Evolutionary conservation across 2,797 vertebrate species (phyloP).

Genomic region (Vespertilio murinus): DNA sequence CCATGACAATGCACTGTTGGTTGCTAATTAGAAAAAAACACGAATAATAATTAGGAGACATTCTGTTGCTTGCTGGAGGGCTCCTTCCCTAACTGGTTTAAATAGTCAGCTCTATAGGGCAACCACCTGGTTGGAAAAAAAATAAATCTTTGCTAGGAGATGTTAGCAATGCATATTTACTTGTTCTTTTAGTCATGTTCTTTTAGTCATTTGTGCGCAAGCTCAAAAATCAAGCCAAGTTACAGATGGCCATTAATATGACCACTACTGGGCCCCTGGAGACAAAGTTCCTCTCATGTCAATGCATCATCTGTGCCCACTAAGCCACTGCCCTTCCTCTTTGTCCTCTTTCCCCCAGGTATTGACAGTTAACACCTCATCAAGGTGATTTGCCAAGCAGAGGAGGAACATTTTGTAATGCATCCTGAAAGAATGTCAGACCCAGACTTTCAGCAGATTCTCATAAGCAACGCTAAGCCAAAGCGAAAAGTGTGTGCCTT

Average conservation of each 20-base stretch:
- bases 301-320: neutral
- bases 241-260: neutral
- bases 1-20: neutral
- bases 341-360: neutral
- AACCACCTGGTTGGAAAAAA: neutral
- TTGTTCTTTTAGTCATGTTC: slow-evolving; percentile 51
- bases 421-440: neutral
- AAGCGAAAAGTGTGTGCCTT: neutral
- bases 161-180: slow-evolving; percentile 10
- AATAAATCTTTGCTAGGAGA: slow-evolving; percentile 28
- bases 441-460: slow-evolving; percentile 21
- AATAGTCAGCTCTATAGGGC: neutral
- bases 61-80: slow-evolving; percentile 36
- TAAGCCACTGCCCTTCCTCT: neutral
- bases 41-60: slow-evolving; percentile 35
- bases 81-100: neutral
- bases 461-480: neutral
- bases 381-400: neutral
- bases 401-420: slow-evolving; percentile 32
- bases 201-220: slow-evolving; percentile 3
- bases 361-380: slow-evolving; percentile 6
- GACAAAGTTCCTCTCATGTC: neutral
- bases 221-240: slow-evolving; percentile 33
- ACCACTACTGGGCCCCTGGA: neutral
- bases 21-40: slow-evolving; percentile 50